A percentile compares a stretch with the other conserved stretches of the same genome.
These are phyloP conservation scores for Tapera naevia DNA, from an alignment of 2,797 vertebrate species.

Conservation along the genomic window DNA sequence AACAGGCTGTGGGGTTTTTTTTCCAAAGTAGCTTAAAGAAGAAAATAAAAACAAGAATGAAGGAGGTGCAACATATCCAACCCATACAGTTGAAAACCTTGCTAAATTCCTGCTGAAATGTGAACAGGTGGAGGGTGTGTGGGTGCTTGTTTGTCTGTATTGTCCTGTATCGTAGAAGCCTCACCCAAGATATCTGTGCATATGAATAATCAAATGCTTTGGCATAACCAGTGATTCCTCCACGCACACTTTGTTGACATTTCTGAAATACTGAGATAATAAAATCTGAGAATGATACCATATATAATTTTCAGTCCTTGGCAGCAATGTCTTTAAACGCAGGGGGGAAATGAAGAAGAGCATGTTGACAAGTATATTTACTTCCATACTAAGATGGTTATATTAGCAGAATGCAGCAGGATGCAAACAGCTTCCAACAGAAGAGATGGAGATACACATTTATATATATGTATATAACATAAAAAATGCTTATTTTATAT, in stretches of 20 bases:
- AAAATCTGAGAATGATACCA: not conserved
- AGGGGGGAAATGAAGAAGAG: not conserved
- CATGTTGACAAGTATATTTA: not conserved
- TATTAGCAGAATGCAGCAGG: not conserved
- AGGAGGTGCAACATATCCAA: not conserved
- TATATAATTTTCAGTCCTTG: not conserved
- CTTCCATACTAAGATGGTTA: not conserved
- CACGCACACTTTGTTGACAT: not conserved
- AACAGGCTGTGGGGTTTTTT: not conserved
- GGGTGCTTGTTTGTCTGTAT: not conserved
- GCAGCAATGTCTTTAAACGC: not conserved
- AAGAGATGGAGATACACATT: not conserved
- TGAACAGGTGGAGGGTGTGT: not conserved
- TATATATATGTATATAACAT: not conserved
- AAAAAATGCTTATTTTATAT: constrained; percentile 15
- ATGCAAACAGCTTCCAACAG: constrained; percentile 34
- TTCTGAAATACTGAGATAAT: constrained; percentile 20
- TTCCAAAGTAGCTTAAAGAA: not conserved
- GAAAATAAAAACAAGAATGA: not conserved
- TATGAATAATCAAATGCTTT: constrained; percentile 38
- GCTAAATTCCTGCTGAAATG: not conserved
- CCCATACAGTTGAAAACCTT: not conserved
- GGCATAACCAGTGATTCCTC: constrained; percentile 25
- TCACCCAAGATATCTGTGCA: not conserved
- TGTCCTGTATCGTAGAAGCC: not conserved